Evolutionary conservation across 2,797 vertebrate genomes (phyloP).

Genomic region (Eulemur rubriventer): DNA sequence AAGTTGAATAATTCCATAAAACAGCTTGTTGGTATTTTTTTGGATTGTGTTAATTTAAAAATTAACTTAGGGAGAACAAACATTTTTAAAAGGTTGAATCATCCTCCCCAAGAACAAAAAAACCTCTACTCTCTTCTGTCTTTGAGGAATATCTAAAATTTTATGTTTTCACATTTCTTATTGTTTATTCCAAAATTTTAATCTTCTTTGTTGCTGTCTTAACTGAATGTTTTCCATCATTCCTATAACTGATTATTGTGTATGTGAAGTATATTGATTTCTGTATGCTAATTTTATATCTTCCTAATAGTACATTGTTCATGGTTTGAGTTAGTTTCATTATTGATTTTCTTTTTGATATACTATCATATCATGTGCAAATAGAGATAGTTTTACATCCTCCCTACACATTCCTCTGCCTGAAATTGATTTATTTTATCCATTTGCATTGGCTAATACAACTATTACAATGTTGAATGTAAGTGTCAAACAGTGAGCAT

Average conservation of each 20-base stretch:
- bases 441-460: not conserved
- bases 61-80: not conserved
- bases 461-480: not conserved
- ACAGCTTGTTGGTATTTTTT: not conserved
- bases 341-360: not conserved
- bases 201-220: not conserved
- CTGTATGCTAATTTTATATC: not conserved
- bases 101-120: not conserved
- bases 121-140: not conserved
- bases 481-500: not conserved
- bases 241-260: not conserved
- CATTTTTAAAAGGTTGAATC: not conserved
- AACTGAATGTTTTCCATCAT: not conserved
- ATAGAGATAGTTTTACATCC: not conserved
- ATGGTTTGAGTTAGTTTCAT: not conserved
- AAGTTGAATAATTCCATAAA: not conserved
- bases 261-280: not conserved
- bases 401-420: not conserved
- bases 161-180: not conserved
- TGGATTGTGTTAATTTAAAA: not conserved
- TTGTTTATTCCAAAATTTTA: not conserved
- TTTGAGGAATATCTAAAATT: not conserved
- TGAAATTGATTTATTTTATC: not conserved
- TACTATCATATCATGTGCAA: not conserved
- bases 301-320: not conserved